Evolutionary conservation across 2,113 vertebrate species (phyloP).

Genomic region (Daboia siamensis): DNA sequence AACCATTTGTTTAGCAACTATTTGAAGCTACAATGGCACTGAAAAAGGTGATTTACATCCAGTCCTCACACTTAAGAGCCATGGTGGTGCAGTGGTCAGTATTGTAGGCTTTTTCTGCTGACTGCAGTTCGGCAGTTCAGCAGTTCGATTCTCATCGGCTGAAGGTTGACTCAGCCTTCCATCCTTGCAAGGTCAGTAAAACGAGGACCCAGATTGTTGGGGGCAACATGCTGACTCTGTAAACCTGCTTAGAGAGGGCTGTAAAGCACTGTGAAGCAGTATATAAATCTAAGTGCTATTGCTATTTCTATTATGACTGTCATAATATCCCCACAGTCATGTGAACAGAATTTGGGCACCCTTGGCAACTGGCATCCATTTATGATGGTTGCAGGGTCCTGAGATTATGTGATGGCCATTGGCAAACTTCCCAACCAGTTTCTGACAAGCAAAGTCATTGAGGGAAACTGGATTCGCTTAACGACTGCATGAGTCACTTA

Average conservation of each 20-base stretch:
- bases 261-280: no score
- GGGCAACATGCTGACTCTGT: no score
- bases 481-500: no score
- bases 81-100: no score
- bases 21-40: not conserved
- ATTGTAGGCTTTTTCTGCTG: no score
- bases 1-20: not conserved
- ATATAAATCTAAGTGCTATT: no score
- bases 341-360: not conserved
- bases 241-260: no score
- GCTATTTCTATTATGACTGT: not conserved
- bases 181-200: no score
- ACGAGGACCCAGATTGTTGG: no score
- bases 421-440: not conserved
- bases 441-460: not conserved
- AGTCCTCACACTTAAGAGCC: not conserved
- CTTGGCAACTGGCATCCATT: not conserved
- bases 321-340: not conserved
- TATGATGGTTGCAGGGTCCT: not conserved
- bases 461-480: not conserved
- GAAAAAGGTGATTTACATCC: not conserved
- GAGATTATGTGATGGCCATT: not conserved
- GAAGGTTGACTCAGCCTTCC: no score
- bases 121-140: no score
- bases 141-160: no score